phyloP scores from a whole-genome alignment of 2,888 invertebrate species.

The Creontiades dilutus region DNA sequence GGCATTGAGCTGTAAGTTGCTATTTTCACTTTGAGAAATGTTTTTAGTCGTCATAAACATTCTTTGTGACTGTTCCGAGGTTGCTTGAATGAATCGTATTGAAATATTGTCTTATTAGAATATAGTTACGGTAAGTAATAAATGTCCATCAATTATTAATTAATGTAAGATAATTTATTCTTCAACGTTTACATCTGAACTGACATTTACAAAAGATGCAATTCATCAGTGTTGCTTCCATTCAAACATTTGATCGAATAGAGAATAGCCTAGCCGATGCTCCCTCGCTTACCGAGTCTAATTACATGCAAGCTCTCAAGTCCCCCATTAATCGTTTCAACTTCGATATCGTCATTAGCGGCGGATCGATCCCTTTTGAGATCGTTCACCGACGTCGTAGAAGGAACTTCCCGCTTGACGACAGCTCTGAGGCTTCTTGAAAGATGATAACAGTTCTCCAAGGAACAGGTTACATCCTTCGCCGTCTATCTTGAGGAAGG shows the following conservation, averaged over 20 bases:
- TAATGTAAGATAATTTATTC: too few species aligned
- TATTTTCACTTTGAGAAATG: too few species aligned
- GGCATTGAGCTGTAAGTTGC: too few species aligned
- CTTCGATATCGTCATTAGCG: not conserved
- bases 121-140: too few species aligned
- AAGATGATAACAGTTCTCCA: not conserved
- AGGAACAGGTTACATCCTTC: not conserved
- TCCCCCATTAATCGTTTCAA: not conserved
- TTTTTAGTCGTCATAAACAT: too few species aligned
- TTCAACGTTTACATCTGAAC: too few species aligned
- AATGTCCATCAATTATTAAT: too few species aligned
- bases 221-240: not conserved
- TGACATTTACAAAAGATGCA: too few species aligned
- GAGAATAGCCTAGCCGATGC: not conserved
- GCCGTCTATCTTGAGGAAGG: not conserved
- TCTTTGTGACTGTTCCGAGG: too few species aligned
- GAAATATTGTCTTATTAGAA: too few species aligned
- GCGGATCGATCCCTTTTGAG: not conserved
- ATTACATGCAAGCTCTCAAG: not conserved
- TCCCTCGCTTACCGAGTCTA: not conserved
- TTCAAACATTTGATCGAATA: not conserved
- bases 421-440: conserved; percentile 1
- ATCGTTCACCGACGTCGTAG: not conserved
- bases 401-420: not conserved
- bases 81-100: too few species aligned